phyloP scores from a whole-genome alignment of 2,113 vertebrate genomes.

The Laticauda colubrina region DNA sequence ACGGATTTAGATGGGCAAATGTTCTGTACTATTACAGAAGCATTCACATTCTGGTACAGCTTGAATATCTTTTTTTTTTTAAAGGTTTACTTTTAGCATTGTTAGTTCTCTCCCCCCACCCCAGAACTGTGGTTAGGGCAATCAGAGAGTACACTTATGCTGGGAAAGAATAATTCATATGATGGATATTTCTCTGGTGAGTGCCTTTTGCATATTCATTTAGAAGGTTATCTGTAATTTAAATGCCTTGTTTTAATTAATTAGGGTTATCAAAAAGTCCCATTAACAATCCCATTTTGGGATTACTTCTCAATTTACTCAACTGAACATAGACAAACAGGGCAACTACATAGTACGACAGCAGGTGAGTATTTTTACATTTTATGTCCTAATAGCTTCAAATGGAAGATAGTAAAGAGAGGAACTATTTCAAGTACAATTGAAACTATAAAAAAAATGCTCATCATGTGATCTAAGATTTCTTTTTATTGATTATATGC shows the following conservation, averaged over 20 bases:
- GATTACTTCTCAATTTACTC: slow-evolving; percentile 62
- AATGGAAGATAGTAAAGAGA: slow-evolving; percentile 7
- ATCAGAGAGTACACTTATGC: slow-evolving; percentile 1
- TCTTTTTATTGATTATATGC: neutral
- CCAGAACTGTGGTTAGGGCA: slow-evolving; percentile 36
- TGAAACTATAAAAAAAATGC: slow-evolving; percentile 13
- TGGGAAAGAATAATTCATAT: slow-evolving; percentile 22
- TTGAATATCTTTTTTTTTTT: slow-evolving; percentile 7
- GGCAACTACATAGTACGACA: slow-evolving; percentile 38
- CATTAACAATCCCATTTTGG: slow-evolving; percentile 56
- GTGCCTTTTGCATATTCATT: slow-evolving; percentile 65
- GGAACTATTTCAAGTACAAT: slow-evolving; percentile 32
- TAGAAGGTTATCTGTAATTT: slow-evolving; percentile 68
- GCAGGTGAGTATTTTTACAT: slow-evolving; percentile 41
- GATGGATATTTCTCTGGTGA: slow-evolving; percentile 45
- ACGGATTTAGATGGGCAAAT: neutral
- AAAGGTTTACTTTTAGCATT: neutral
- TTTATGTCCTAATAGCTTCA: slow-evolving; percentile 36
- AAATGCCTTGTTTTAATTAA: slow-evolving; percentile 67
- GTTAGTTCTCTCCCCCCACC: neutral
- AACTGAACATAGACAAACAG: slow-evolving; percentile 48
- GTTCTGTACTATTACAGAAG: neutral
- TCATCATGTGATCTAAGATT: slow-evolving; percentile 1
- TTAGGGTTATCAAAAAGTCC: slow-evolving; percentile 62
- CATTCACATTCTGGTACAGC: neutral